These are phyloP conservation scores for Furcifer pardalis DNA, from an alignment of 2,797 vertebrate genomes.

Conservation along the genomic window DNA sequence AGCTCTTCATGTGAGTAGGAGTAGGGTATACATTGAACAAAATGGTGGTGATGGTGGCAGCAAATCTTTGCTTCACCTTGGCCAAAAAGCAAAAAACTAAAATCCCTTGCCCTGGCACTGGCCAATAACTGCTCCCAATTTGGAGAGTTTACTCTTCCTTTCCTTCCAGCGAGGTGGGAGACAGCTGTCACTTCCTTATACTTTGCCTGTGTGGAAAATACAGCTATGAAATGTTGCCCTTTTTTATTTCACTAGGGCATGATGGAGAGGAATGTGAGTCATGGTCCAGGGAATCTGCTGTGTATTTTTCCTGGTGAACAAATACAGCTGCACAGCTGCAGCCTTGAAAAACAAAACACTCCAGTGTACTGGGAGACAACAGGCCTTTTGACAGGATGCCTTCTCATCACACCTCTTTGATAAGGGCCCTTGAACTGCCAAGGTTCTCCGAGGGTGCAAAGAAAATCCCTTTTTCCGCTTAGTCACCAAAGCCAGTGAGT, in stretches of 20 bases:
- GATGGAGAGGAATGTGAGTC: constrained; percentile 30
- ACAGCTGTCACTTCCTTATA: too few relatives aligned
- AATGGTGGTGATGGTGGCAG: too few relatives aligned
- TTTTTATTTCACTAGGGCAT: constrained; percentile 5
- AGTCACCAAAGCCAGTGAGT: constrained; percentile 5
- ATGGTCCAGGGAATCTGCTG: constrained; percentile 48
- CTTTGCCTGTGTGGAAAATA: too few relatives aligned
- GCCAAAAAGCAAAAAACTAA: too few relatives aligned
- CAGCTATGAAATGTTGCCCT: neutral
- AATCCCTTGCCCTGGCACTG: too few relatives aligned
- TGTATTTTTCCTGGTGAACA: constrained; percentile 55
- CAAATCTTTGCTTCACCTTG: too few relatives aligned
- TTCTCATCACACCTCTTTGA: neutral
- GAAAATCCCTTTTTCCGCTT: constrained; percentile 18
- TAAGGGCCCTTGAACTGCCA: constrained; percentile 33
- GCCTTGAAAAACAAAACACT: constrained; percentile 34
- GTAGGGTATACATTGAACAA: too few relatives aligned
- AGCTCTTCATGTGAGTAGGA: too few relatives aligned
- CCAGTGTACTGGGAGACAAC: constrained; percentile 13
- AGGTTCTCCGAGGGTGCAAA: constrained; percentile 2
- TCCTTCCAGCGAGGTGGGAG: too few relatives aligned
- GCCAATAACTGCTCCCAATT: too few relatives aligned
- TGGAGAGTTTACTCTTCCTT: too few relatives aligned
- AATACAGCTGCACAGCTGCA: constrained; percentile 56
- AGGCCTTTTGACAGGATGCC: neutral